phyloP scores from a whole-genome alignment of 2,113 vertebrate species.

The Dipodomys merriami region DNA sequence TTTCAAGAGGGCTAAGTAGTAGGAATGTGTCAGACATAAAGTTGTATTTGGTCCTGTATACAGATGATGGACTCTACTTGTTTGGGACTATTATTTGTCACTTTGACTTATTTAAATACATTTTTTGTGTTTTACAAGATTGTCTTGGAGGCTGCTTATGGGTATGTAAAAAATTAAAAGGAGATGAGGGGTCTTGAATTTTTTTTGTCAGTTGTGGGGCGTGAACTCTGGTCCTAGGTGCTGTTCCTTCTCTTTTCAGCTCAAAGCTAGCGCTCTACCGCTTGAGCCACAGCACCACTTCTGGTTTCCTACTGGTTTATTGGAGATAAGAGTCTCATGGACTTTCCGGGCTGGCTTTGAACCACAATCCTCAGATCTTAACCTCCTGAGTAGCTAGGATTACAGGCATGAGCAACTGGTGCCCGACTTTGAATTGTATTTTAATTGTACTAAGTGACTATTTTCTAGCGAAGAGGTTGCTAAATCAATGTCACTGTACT shows the following conservation, averaged over 20 bases:
- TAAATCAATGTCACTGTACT: conserved; percentile 17
- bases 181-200: too few relatives aligned
- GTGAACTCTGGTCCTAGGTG: neutral
- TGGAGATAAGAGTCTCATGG: too few relatives aligned
- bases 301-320: too few relatives aligned
- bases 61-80: conserved; percentile 32
- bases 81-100: conserved; percentile 58
- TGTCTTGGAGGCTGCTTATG: conserved; percentile 23
- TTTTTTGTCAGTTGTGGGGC: too few relatives aligned
- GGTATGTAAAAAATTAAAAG: conserved; percentile 15
- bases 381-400: too few relatives aligned
- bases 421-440: conserved; percentile 36
- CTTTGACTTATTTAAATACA: conserved; percentile 44
- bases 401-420: too few relatives aligned
- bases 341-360: too few relatives aligned
- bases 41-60: conserved; percentile 45
- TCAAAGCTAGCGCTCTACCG: too few relatives aligned
- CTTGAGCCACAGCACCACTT: too few relatives aligned
- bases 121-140: neutral
- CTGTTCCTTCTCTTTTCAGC: too few relatives aligned
- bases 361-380: too few relatives aligned
- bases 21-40: conserved; percentile 46
- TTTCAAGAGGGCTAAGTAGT: conserved; percentile 31
- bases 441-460: conserved; percentile 7
- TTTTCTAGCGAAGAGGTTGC: neutral